These are phyloP conservation scores for Apoderus coryli DNA, from an alignment of 2,888 invertebrate species.

Conservation along the genomic window DNA sequence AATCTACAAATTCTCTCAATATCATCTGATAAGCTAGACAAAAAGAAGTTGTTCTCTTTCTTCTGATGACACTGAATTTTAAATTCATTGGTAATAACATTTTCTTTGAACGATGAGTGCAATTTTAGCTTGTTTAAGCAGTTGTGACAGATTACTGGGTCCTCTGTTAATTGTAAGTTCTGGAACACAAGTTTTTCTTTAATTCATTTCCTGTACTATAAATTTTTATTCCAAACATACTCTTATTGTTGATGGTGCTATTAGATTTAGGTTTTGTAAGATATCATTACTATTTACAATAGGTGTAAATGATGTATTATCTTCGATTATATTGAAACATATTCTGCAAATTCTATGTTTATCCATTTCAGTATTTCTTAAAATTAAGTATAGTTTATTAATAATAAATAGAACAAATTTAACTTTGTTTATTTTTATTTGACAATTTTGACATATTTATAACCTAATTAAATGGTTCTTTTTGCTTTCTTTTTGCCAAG, in stretches of 20 bases:
- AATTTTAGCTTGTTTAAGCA: conserved; percentile 8
- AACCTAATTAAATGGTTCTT: no score
- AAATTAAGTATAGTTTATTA: no score
- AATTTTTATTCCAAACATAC: conserved; percentile 5
- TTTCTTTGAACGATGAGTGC: conserved; percentile 9
- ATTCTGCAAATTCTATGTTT: conserved; percentile 9
- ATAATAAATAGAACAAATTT: no score
- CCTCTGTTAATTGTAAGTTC: conserved; percentile 9
- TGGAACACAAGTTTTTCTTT: no score
- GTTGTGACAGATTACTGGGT: conserved; percentile 7
- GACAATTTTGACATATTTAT: no score
- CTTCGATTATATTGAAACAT: conserved; percentile 6
- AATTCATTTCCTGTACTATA: not conserved
- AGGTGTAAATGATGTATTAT: conserved; percentile 4
- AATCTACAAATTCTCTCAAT: conserved; percentile 8
- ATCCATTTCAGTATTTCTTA: no score
- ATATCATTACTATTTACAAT: conserved; percentile 5
- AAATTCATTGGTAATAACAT: conserved; percentile 8
- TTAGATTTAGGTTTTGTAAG: conserved; percentile 6
- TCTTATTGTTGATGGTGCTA: conserved; percentile 6
- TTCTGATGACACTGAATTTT: conserved; percentile 7
- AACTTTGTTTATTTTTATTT: no score
- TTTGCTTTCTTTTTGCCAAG: no score
- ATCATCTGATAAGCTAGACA: conserved; percentile 9
- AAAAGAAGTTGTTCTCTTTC: conserved; percentile 3